Percentiles rank a stretch among this genome's conserved stretches.
phyloP scores from a whole-genome alignment of 2,888 invertebrate species.

The Nemotelus pantherinus region DNA sequence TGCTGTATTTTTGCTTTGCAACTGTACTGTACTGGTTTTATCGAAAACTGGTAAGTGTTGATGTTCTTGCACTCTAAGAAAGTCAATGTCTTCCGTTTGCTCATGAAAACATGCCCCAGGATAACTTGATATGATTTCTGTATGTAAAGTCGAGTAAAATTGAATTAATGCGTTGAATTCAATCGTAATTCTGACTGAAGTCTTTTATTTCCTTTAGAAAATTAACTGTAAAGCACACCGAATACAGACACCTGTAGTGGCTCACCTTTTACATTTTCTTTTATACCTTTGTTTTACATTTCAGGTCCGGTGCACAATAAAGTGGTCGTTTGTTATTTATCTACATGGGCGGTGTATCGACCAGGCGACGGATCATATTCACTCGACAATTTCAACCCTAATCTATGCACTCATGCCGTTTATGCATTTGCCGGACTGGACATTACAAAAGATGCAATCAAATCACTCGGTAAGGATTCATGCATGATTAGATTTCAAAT shows the following conservation, averaged over 20 bases:
- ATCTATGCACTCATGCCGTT: slow-evolving; percentile 81
- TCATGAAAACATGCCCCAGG: no score
- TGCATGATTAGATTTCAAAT: background rate
- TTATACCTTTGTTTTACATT: slow-evolving; percentile 51
- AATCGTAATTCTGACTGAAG: no score
- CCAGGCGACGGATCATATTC: slow-evolving; percentile 72
- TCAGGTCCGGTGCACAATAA: slow-evolving; percentile 76
- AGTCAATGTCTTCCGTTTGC: no score
- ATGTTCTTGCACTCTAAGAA: background rate
- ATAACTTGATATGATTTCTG: no score
- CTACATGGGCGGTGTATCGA: slow-evolving; percentile 83
- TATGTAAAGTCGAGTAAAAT: no score
- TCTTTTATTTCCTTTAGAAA: no score
- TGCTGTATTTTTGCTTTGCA: slow-evolving; percentile 5
- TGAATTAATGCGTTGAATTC: no score
- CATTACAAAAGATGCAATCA: slow-evolving; percentile 72
- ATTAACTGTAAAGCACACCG: no score
- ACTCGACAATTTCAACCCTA: slow-evolving; percentile 75
- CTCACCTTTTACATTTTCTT: no score
- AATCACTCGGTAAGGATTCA: slow-evolving; percentile 71
- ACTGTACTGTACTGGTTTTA: background rate
- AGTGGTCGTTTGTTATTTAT: slow-evolving; percentile 82
- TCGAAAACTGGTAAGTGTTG: slow-evolving; percentile 38
- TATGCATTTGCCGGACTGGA: slow-evolving; percentile 86
- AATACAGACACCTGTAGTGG: no score